Conservation (phyloP, 2,888 invertebrate genomes). For the Chloroclysta siterata region DNA sequence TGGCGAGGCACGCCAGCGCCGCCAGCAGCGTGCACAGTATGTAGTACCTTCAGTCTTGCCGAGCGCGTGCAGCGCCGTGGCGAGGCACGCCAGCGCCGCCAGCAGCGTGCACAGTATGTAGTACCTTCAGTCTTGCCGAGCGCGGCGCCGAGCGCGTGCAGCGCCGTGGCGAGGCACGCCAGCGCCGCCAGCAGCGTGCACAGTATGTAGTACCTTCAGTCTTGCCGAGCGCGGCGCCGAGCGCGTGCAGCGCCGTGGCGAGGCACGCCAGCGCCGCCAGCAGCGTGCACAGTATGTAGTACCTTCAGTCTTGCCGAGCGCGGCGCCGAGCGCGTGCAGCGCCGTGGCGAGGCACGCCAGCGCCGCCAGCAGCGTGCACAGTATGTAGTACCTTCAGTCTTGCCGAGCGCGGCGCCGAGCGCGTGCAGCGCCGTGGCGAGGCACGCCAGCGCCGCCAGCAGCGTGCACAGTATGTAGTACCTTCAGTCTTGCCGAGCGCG, state of each 20-base stretch:
- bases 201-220: slow-evolving; percentile 58
- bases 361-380: slow-evolving; percentile 58
- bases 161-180: slow-evolving; percentile 62
- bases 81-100: slow-evolving; percentile 59
- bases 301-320: slow-evolving; percentile 65
- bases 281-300: slow-evolving; percentile 50
- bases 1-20: slow-evolving; percentile 63
- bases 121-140: slow-evolving; percentile 64
- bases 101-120: slow-evolving; percentile 54
- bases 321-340: slow-evolving; percentile 64
- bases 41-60: slow-evolving; percentile 60
- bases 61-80: slow-evolving; percentile 65
- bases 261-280: slow-evolving; percentile 60
- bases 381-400: slow-evolving; percentile 57
- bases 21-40: slow-evolving; percentile 56
- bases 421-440: slow-evolving; percentile 68
- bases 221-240: slow-evolving; percentile 61
- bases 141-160: slow-evolving; percentile 64
- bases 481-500: slow-evolving; percentile 61
- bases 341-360: slow-evolving; percentile 65
- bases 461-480: slow-evolving; percentile 55
- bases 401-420: slow-evolving; percentile 60
- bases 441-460: slow-evolving; percentile 58
- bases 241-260: slow-evolving; percentile 66
- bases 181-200: slow-evolving; percentile 59